phyloP scores from a whole-genome alignment of 2,888 invertebrate species.

The Scaptomyza tumidula region DNA sequence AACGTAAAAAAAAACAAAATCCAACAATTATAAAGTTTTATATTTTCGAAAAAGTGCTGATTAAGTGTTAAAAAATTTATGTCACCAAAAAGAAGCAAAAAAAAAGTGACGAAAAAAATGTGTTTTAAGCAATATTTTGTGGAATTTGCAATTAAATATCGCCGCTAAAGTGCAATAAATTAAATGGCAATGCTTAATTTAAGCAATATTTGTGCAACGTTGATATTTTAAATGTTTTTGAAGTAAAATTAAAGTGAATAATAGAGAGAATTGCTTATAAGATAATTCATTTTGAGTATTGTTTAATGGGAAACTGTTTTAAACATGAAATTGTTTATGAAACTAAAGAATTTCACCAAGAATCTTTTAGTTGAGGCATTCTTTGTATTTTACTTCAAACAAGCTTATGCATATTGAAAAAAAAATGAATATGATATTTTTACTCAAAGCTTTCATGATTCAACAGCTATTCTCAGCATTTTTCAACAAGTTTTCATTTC shows the following conservation, averaged over 20 bases:
- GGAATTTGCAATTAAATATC: constrained; percentile 5
- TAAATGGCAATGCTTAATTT: neutral
- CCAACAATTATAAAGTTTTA: neutral
- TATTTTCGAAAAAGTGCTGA: constrained; percentile 39
- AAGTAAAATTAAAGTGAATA: neutral
- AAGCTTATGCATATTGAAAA: too few species aligned
- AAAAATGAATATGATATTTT: too few species aligned
- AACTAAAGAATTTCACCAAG: too few species aligned
- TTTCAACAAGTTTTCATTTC: neutral
- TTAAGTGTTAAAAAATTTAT: constrained; percentile 32
- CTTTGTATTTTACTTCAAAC: too few species aligned
- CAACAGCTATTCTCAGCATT: neutral
- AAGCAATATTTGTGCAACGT: constrained; percentile 7
- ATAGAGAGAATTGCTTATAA: neutral
- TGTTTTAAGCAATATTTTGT: constrained; percentile 12
- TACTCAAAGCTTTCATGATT: too few species aligned
- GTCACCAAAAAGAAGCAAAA: constrained; percentile 24
- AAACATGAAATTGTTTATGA: neutral
- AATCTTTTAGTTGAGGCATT: too few species aligned
- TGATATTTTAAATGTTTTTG: constrained; percentile 7
- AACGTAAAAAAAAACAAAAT: neutral
- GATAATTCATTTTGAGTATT: neutral
- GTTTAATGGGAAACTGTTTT: neutral
- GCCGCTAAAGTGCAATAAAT: constrained; percentile 33
- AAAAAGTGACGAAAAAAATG: constrained; percentile 11